Evolutionary conservation across 2,797 vertebrate genomes (phyloP).

Genomic region (Anguilla anguilla): DNA sequence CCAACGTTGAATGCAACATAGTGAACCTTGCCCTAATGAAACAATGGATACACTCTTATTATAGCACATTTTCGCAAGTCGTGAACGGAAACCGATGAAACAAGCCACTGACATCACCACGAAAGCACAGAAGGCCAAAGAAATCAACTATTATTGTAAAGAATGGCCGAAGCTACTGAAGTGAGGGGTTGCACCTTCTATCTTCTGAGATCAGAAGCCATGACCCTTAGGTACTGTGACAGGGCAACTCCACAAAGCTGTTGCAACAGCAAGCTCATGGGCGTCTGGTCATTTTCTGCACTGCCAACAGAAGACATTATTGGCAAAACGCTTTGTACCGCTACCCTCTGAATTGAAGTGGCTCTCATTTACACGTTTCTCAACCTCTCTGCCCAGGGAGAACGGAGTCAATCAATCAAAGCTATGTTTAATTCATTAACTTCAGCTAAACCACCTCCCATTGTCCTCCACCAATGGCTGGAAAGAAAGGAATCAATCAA

Average conservation of each 20-base stretch:
- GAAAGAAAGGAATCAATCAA: slow-evolving; percentile 19
- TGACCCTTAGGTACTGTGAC: neutral
- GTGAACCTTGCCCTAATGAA: neutral
- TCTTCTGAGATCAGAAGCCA: neutral
- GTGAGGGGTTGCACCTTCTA: neutral
- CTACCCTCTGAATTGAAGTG: neutral
- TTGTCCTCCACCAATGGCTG: slow-evolving; percentile 12
- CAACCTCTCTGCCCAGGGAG: neutral
- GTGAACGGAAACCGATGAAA: too few relatives aligned
- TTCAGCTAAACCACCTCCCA: slow-evolving; percentile 14
- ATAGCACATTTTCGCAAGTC: neutral
- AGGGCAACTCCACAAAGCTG: neutral
- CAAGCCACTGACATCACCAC: too few relatives aligned
- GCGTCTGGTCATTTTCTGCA: neutral
- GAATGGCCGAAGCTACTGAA: neutral
- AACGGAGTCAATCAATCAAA: slow-evolving; percentile 12
- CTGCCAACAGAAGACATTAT: slow-evolving; percentile 2
- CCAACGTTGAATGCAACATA: neutral
- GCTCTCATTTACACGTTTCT: slow-evolving; percentile 3
- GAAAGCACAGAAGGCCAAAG: too few relatives aligned
- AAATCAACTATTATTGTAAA: too few relatives aligned
- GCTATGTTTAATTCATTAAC: slow-evolving; percentile 26
- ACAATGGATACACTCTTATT: neutral
- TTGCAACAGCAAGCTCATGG: neutral
- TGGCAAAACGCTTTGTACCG: slow-evolving; percentile 22